These are phyloP conservation scores for Jacana jacana DNA, from an alignment of 2,113 vertebrate species.

Conservation along the genomic window DNA sequence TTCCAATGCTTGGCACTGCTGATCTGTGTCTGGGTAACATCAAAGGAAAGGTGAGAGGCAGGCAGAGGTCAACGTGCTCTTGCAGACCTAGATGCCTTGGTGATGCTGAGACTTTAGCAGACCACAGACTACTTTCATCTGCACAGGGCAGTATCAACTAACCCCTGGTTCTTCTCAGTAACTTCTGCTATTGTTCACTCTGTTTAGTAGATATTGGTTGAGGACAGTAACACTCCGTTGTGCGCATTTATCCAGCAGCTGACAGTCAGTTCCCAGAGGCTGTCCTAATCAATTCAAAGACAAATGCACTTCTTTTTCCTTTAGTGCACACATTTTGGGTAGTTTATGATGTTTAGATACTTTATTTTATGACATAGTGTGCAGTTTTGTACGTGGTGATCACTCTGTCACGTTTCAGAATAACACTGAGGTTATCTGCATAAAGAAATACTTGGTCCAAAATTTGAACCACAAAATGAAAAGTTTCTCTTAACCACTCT, in stretches of 20 bases:
- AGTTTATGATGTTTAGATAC: conserved; percentile 47
- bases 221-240: background rate
- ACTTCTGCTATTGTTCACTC: background rate
- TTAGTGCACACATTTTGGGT: conserved; percentile 10
- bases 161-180: background rate
- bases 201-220: background rate
- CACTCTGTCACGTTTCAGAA: background rate
- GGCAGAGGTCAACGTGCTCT: background rate
- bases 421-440: conserved; percentile 32
- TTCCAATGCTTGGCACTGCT: background rate
- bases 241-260: background rate
- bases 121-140: background rate
- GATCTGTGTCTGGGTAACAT: too few relatives aligned
- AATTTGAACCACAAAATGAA: conserved; percentile 52
- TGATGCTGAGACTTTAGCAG: background rate
- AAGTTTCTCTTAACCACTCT: conserved; percentile 51
- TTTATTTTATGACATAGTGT: conserved; percentile 48
- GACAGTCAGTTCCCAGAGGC: background rate
- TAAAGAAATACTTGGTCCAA: conserved; percentile 58
- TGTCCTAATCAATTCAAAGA: conserved; percentile 4
- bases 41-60: background rate
- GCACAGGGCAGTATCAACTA: background rate
- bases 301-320: background rate
- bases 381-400: conserved; percentile 32
- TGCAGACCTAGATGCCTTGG: background rate